Evolutionary conservation across 2,797 vertebrate species (phyloP).

Genomic region (Adelosebastes latens): DNA sequence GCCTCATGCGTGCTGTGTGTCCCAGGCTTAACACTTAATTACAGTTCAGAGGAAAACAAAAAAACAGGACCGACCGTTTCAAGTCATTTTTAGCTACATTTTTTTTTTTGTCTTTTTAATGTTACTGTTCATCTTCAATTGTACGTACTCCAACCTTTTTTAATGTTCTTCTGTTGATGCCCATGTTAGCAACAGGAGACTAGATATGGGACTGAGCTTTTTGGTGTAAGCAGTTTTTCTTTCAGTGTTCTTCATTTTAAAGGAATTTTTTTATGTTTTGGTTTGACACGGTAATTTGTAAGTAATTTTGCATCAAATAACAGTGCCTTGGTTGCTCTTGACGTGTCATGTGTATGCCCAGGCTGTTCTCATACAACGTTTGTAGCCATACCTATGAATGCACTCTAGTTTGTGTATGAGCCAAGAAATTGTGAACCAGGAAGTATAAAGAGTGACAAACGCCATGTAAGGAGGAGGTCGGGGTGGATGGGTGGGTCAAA

Average conservation of each 20-base stretch:
- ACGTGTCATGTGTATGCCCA: rapidly evolving
- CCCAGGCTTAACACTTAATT: conserved; percentile 35
- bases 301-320: not conserved
- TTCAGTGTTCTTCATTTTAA: not conserved
- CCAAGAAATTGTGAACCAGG: too few species aligned
- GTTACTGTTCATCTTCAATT: conserved; percentile 6
- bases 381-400: too few species aligned
- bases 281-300: not conserved
- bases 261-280: not conserved
- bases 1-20: too few species aligned
- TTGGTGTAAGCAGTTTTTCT: not conserved
- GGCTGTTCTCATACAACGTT: not conserved
- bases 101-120: conserved; percentile 7
- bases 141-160: conserved; percentile 2
- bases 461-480: too few species aligned
- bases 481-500: too few species aligned
- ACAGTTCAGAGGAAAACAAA: conserved; percentile 10
- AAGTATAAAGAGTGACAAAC: too few species aligned
- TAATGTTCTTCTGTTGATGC: conserved; percentile 18
- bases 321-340: not conserved
- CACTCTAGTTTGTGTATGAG: too few species aligned
- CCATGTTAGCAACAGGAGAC: not conserved
- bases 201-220: conserved; percentile 3
- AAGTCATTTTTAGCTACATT: not conserved
- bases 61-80: not conserved